phyloP scores from a whole-genome alignment of 2,888 invertebrate genomes.

The Drosophila planitibia region DNA sequence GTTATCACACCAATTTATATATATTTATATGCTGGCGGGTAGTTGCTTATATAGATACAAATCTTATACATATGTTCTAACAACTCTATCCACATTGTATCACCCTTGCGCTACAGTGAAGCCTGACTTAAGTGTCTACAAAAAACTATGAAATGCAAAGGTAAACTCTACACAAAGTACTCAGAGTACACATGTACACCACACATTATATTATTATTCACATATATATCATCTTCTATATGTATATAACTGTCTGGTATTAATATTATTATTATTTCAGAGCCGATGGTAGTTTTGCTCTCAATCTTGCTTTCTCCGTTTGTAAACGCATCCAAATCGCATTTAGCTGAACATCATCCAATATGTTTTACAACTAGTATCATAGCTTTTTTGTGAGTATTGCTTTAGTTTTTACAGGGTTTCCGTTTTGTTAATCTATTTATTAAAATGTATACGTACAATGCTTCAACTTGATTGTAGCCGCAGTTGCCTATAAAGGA shows the following conservation, averaged over 20 bases:
- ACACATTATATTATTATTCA: slow-evolving; percentile 1
- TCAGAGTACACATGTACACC: slow-evolving; percentile 21
- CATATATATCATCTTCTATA: slow-evolving; percentile 12
- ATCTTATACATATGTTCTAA: slow-evolving; percentile 47
- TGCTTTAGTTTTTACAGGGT: slow-evolving; percentile 82
- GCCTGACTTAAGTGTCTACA: slow-evolving; percentile 71
- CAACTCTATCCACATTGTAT: slow-evolving; percentile 65
- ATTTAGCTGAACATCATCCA: slow-evolving; percentile 32
- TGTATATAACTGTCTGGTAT: slow-evolving; percentile 26
- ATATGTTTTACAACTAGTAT: slow-evolving; percentile 79
- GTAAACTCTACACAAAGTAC: slow-evolving; percentile 56
- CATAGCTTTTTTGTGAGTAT: slow-evolving; percentile 85
- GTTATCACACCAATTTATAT: slow-evolving; percentile 82
- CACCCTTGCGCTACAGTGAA: slow-evolving; percentile 80
- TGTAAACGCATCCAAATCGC: slow-evolving; percentile 56
- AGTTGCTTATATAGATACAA: slow-evolving; percentile 76
- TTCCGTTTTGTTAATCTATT: slow-evolving; percentile 45
- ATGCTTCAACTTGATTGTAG: slow-evolving; percentile 62
- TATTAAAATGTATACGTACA: slow-evolving; percentile 29
- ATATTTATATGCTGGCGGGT: slow-evolving; percentile 82
- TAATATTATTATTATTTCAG: slow-evolving; percentile 20
- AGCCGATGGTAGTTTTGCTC: slow-evolving; percentile 12
- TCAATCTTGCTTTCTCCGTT: slow-evolving; percentile 15
- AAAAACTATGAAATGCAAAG: slow-evolving; percentile 60
- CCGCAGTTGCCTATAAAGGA: slow-evolving; percentile 33